phyloP scores from a whole-genome alignment of 2,888 invertebrate genomes.

The Cynaeus angustus region DNA sequence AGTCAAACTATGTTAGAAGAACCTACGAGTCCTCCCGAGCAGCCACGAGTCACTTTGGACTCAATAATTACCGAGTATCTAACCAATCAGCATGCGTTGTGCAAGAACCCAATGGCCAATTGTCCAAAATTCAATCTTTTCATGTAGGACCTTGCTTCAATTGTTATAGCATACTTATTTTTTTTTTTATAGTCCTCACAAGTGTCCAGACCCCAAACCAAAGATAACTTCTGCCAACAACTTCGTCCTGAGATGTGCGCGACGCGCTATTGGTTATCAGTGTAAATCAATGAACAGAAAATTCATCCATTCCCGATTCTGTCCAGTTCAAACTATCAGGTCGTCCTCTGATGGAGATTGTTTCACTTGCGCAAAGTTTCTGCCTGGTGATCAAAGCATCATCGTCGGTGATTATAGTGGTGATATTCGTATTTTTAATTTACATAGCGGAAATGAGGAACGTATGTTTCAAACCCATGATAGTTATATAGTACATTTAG shows the following conservation, averaged over 20 bases:
- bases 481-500: slow-evolving; percentile 88
- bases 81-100: slow-evolving; percentile 97
- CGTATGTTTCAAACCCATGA: slow-evolving; percentile 87
- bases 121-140: slow-evolving; percentile 97
- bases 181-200: slow-evolving; percentile 85
- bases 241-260: slow-evolving; percentile 78
- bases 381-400: slow-evolving; percentile 73
- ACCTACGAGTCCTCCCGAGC: slow-evolving; percentile 59
- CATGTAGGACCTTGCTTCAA: slow-evolving; percentile 73
- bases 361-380: slow-evolving; percentile 78
- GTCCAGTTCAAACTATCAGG: slow-evolving; percentile 83
- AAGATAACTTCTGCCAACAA: slow-evolving; percentile 80
- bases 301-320: slow-evolving; percentile 88
- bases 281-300: slow-evolving; percentile 83
- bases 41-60: slow-evolving; percentile 81
- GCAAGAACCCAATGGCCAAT: slow-evolving; percentile 97
- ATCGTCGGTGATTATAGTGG: slow-evolving; percentile 93
- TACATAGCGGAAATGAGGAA: slow-evolving; percentile 88
- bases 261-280: slow-evolving; percentile 75
- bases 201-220: slow-evolving; percentile 92
- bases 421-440: slow-evolving; percentile 91
- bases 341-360: slow-evolving; percentile 78
- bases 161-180: background rate
- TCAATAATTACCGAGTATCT: slow-evolving; percentile 97
- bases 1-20: slow-evolving; percentile 57